These are phyloP conservation scores for Pentalonia nigronervosa DNA, from an alignment of 1,140 invertebrate species.

Conservation along the genomic window DNA sequence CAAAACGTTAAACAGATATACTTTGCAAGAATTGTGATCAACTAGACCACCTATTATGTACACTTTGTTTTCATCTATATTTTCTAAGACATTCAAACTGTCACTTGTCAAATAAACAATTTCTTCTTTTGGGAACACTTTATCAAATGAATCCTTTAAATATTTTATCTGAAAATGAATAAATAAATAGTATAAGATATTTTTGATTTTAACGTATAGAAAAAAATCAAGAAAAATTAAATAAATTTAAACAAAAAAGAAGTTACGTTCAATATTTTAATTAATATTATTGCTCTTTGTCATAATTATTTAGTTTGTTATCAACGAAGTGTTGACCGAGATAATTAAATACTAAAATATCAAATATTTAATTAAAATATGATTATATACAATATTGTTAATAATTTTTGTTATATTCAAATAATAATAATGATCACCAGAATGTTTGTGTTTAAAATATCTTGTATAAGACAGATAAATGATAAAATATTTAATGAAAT, in stretches of 20 bases:
- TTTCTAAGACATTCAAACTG: conserved; percentile 85
- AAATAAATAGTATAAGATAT: neutral
- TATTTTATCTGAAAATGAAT: conserved; percentile 57
- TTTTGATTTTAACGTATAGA: too few relatives aligned
- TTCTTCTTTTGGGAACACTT: conserved; percentile 70
- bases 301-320: too few relatives aligned
- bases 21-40: conserved; percentile 96
- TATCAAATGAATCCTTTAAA: conserved; percentile 58
- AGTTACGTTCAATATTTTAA: neutral
- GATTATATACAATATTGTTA: neutral
- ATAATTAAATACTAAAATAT: neutral
- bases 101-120: conserved; percentile 94
- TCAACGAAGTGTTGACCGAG: too few relatives aligned
- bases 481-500: neutral
- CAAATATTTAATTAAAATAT: neutral
- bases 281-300: neutral
- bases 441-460: neutral
- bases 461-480: neutral
- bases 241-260: neutral
- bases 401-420: neutral
- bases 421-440: neutral
- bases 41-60: conserved; percentile 97
- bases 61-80: conserved; percentile 78
- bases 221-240: too few relatives aligned
- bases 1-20: conserved; percentile 63